Conservation (phyloP, 2,888 invertebrate genomes). For the Macaria notata region DNA sequence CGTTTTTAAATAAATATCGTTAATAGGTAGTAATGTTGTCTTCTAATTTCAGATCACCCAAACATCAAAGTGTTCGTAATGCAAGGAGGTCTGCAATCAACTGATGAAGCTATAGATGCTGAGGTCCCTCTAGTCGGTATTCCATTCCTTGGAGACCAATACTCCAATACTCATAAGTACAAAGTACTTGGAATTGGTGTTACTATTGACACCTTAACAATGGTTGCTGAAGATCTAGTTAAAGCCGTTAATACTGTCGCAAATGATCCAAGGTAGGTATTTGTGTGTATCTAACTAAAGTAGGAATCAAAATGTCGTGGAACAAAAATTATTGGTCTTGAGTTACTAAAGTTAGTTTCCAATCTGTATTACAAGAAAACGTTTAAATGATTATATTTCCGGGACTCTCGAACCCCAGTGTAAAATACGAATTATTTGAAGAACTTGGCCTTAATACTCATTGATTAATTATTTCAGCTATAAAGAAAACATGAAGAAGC, state of each 20-base stretch:
- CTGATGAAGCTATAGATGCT: slow-evolving; percentile 58
- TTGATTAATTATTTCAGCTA: slow-evolving; percentile 17
- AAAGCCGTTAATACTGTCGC: slow-evolving; percentile 31
- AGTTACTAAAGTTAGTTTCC: too few relatives aligned
- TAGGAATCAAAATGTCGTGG: too few relatives aligned
- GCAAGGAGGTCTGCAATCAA: slow-evolving; percentile 63
- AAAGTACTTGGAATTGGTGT: slow-evolving; percentile 38
- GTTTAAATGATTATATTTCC: too few relatives aligned
- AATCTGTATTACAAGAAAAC: too few relatives aligned
- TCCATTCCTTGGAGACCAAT: slow-evolving; percentile 60
- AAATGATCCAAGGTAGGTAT: slow-evolving; percentile 28
- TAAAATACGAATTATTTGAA: too few relatives aligned
- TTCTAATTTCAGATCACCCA: slow-evolving; percentile 46
- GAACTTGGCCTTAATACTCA: too few relatives aligned
- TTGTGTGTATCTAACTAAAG: too few relatives aligned
- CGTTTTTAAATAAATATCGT: too few relatives aligned
- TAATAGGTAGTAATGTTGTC: too few relatives aligned
- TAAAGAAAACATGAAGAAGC: slow-evolving; percentile 28
- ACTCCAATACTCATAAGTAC: slow-evolving; percentile 36
- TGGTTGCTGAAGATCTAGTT: slow-evolving; percentile 32
- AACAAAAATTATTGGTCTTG: too few relatives aligned
- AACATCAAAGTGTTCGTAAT: slow-evolving; percentile 63
- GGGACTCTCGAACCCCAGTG: too few relatives aligned
- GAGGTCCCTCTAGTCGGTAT: slow-evolving; percentile 54
- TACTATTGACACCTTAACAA: slow-evolving; percentile 26